Conservation (phyloP, 2,797 vertebrate species). For the Anomalospiza imberbis region DNA sequence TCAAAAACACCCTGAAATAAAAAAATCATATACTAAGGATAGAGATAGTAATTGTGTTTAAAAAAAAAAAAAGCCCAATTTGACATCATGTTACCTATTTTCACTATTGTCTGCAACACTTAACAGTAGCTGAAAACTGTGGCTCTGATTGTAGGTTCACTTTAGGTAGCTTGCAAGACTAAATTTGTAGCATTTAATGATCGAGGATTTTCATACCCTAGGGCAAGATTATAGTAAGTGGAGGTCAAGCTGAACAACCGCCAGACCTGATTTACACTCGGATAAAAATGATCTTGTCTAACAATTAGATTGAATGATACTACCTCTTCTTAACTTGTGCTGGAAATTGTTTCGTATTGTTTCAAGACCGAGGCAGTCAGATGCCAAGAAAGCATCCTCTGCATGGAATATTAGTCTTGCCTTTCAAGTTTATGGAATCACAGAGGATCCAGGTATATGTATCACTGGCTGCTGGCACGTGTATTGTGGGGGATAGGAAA, state of each 20-base stretch:
- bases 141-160: neutral
- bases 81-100: neutral
- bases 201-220: slow-evolving; percentile 59
- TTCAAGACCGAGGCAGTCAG: neutral
- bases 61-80: neutral
- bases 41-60: neutral
- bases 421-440: neutral
- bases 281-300: slow-evolving; percentile 48
- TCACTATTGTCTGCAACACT: neutral
- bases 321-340: neutral
- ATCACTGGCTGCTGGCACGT: neutral
- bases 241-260: slow-evolving; percentile 54
- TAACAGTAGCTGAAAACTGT: neutral
- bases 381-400: neutral
- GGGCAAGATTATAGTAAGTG: slow-evolving; percentile 53
- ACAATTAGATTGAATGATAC: slow-evolving; percentile 27
- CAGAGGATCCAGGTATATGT: rapidly evolving
- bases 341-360: neutral
- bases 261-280: slow-evolving; percentile 44
- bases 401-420: neutral
- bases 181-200: slow-evolving; percentile 50
- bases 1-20: neutral
- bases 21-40: neutral
- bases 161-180: slow-evolving; percentile 48
- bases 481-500: neutral